Percentiles rank a stretch among this genome's conserved stretches.
phyloP scores from a whole-genome alignment of 1,140 invertebrate species.

The Amyelois transitella region DNA sequence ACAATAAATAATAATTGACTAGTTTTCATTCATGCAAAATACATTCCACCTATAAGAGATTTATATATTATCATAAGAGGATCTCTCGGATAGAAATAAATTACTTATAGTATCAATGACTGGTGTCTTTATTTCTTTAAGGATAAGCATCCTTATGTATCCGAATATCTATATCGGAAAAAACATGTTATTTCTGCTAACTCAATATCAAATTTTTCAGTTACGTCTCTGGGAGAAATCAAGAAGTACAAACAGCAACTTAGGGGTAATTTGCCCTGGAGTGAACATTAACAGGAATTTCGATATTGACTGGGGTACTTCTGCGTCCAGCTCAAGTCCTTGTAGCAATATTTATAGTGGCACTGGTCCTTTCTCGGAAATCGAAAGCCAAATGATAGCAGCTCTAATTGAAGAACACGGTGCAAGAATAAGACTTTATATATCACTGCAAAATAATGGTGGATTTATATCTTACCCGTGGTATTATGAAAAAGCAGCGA shows the following conservation, averaged over 20 bases:
- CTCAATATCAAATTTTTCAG: constrained; percentile 28
- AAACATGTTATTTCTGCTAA: background rate
- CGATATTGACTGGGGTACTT: constrained; percentile 40
- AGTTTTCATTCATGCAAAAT: no score
- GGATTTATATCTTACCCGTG: constrained; percentile 50
- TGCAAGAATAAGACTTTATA: constrained; percentile 29
- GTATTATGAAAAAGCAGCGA: constrained; percentile 52
- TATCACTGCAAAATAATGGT: constrained; percentile 52
- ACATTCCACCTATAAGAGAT: no score
- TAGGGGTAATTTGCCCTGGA: constrained; percentile 48
- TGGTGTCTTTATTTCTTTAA: no score
- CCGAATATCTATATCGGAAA: no score
- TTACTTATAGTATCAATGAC: no score
- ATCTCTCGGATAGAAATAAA: no score
- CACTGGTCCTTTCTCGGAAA: constrained; percentile 39
- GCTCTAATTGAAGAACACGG: constrained; percentile 29
- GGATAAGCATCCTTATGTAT: no score
- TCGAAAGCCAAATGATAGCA: constrained; percentile 33
- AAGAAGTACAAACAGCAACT: constrained; percentile 31
- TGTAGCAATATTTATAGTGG: constrained; percentile 51
- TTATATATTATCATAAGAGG: no score
- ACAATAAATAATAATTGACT: no score
- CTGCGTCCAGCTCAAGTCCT: constrained; percentile 49
- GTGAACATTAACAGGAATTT: constrained; percentile 58
- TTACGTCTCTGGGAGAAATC: constrained; percentile 46